Conservation (phyloP, 1,140 invertebrate species). For the Papilio glaucus region DNA sequence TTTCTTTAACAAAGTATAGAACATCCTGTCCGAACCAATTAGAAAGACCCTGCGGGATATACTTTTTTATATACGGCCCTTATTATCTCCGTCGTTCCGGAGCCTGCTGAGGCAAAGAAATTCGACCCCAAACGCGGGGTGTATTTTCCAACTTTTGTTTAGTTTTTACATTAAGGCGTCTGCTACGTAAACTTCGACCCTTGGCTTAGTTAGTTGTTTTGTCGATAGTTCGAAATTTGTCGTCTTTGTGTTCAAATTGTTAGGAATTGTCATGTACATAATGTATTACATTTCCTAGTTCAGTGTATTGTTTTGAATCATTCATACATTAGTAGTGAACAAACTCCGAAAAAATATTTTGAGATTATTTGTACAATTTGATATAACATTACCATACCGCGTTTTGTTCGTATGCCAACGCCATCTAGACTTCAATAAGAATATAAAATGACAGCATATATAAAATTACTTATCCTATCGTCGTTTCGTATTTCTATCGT, state of each 20-base stretch:
- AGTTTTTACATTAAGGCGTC: slow-evolving; percentile 23
- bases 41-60: slow-evolving; percentile 13
- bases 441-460: no score
- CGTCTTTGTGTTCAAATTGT: background rate
- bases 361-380: no score
- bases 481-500: no score
- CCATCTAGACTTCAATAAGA: no score
- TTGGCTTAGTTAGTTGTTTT: slow-evolving; percentile 22
- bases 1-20: background rate
- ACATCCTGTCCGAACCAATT: background rate
- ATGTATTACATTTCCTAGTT: background rate
- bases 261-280: background rate
- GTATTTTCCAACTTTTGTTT: slow-evolving; percentile 19
- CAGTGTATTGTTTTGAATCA: no score
- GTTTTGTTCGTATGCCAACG: no score
- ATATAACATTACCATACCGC: no score
- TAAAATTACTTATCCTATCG: no score
- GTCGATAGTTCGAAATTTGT: slow-evolving; percentile 14
- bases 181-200: slow-evolving; percentile 15
- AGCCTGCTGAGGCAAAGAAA: background rate
- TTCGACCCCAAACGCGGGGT: slow-evolving; percentile 3
- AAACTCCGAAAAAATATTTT: no score
- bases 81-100: background rate
- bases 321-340: no score
- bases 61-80: slow-evolving; percentile 1